These are phyloP conservation scores for Lycodopsis pacificus DNA, from an alignment of 2,797 vertebrate species.

Conservation along the genomic window DNA sequence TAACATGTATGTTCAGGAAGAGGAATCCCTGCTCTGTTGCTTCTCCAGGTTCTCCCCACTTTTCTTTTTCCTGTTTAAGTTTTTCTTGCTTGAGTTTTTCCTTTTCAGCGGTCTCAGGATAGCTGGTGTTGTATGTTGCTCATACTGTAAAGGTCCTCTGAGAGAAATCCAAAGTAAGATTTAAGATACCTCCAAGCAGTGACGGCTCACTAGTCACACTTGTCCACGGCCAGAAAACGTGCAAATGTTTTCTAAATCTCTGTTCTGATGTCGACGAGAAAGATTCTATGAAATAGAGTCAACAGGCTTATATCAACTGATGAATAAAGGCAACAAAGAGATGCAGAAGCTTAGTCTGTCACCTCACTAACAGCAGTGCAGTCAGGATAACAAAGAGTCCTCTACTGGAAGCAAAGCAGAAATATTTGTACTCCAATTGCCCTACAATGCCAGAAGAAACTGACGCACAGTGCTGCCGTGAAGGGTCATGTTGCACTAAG, in stretches of 20 bases:
- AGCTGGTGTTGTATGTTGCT: not conserved
- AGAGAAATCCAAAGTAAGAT: not conserved
- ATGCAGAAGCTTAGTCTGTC: conserved; percentile 12
- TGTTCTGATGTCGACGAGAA: not conserved
- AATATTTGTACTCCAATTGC: conserved; percentile 7
- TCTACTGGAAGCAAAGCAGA: not conserved
- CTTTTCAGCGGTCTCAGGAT: no score
- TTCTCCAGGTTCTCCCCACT: not conserved
- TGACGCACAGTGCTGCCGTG: not conserved
- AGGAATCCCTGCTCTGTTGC: not conserved
- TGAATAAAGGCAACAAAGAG: conserved; percentile 1
- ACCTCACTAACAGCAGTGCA: not conserved
- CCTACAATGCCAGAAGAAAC: not conserved
- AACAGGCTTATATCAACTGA: conserved; percentile 5
- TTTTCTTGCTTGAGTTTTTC: not conserved
- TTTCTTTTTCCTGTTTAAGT: no score
- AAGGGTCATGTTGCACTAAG: not conserved
- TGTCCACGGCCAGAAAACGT: not conserved
- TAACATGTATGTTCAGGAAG: not conserved
- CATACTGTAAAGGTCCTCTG: not conserved
- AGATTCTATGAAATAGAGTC: not conserved
- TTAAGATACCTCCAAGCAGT: not conserved
- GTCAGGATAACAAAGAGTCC: not conserved
- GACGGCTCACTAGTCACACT: no score
- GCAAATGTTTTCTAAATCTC: not conserved